Evolutionary conservation across 2,113 vertebrate genomes (phyloP).

Genomic region (Cyphomyrus discorhynchus): DNA sequence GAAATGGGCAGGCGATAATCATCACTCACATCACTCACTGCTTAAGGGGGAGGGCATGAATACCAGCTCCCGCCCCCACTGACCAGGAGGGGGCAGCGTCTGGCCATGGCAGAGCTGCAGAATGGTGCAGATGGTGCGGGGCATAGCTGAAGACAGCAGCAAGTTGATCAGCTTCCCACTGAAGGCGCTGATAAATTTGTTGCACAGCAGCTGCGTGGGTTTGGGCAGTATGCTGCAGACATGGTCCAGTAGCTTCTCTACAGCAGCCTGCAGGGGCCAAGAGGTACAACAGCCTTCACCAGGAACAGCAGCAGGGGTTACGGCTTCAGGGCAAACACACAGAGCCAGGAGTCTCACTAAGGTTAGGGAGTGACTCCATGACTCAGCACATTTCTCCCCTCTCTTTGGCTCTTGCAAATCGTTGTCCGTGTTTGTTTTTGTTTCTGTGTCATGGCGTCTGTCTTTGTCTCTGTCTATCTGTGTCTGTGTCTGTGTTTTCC

Average conservation of each 20-base stretch:
- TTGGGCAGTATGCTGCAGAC: constrained; percentile 64
- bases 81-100: constrained; percentile 15
- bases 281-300: not conserved
- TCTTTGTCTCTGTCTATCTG: too few relatives aligned
- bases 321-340: not conserved
- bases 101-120: constrained; percentile 54
- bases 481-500: not conserved
- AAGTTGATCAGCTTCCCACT: constrained; percentile 54
- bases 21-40: not conserved
- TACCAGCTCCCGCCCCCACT: constrained; percentile 26
- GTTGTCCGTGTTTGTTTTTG: too few relatives aligned
- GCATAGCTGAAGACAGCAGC: constrained; percentile 56
- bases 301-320: not conserved
- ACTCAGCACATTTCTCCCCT: not conserved
- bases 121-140: constrained; percentile 67
- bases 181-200: constrained; percentile 57
- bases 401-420: not conserved
- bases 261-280: constrained; percentile 40
- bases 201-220: constrained; percentile 51
- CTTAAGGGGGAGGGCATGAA: not conserved
- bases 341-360: not conserved
- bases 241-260: constrained; percentile 47
- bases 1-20: not conserved
- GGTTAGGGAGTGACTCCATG: not conserved
- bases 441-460: too few relatives aligned